These are phyloP conservation scores for Sebastes taczanowskii DNA, from an alignment of 2,797 vertebrate species.

Conservation along the genomic window DNA sequence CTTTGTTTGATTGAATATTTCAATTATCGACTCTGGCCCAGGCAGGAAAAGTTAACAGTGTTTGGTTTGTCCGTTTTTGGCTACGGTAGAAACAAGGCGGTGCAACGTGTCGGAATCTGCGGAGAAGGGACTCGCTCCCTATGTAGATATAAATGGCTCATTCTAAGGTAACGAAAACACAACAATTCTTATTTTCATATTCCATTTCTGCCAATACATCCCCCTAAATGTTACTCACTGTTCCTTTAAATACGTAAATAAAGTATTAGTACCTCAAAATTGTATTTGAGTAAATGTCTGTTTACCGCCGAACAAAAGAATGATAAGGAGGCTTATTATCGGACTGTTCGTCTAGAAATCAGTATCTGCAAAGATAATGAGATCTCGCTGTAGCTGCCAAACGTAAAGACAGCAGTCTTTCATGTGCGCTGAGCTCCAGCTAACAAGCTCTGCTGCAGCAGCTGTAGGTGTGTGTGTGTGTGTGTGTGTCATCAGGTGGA, in stretches of 20 bases:
- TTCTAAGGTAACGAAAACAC: too few species aligned
- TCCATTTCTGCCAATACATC: too few species aligned
- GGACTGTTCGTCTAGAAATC: not conserved
- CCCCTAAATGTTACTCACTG: too few species aligned
- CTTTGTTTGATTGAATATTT: too few species aligned
- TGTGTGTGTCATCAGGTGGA: not conserved
- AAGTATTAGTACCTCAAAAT: not conserved
- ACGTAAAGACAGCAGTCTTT: slow-evolving; percentile 36
- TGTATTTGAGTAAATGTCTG: not conserved
- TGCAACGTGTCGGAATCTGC: too few species aligned
- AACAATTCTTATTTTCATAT: too few species aligned
- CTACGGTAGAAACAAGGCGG: too few species aligned
- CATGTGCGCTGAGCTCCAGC: slow-evolving; percentile 26
- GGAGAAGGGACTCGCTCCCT: too few species aligned
- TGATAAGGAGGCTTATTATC: not conserved
- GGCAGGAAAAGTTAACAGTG: too few species aligned
- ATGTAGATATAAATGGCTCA: too few species aligned
- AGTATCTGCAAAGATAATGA: slow-evolving; percentile 20
- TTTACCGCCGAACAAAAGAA: not conserved
- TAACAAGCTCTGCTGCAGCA: slow-evolving; percentile 45
- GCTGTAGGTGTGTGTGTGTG: slow-evolving; percentile 5
- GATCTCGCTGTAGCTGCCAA: slow-evolving; percentile 7
- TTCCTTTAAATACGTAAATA: not conserved
- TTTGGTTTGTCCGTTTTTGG: too few species aligned
- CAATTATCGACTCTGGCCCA: too few species aligned